Evolutionary conservation across 2,797 vertebrate species (phyloP).

Genomic region (Anolis apletophallus): DNA sequence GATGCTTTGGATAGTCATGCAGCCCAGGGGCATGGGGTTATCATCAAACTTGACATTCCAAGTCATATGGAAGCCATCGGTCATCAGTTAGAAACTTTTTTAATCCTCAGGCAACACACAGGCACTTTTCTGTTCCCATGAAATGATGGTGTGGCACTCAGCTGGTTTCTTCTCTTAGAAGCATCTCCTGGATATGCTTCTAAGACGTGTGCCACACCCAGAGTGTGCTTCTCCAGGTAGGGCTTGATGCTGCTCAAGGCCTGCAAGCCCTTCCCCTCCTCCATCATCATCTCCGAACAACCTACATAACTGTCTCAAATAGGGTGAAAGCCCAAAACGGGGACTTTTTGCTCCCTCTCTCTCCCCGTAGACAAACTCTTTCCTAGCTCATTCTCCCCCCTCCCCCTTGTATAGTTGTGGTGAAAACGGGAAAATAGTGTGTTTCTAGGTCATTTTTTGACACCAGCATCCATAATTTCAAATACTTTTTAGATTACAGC

Average conservation of each 20-base stretch:
- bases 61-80: constrained; percentile 91
- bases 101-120: constrained; percentile 93
- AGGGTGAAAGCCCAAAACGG: fast-evolving
- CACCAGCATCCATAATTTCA: no score
- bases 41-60: constrained; percentile 93
- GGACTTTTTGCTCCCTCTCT: constrained; percentile 3
- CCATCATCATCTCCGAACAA: fast-evolving
- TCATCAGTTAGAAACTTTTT: constrained; percentile 94
- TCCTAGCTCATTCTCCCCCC: fast-evolving
- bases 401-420: no score
- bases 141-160: no score
- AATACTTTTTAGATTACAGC: neutral
- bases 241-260: constrained; percentile 76
- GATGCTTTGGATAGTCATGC: constrained; percentile 90
- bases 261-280: constrained; percentile 78
- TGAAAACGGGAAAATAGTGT: constrained; percentile 11
- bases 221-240: constrained; percentile 89
- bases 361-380: constrained; percentile 15
- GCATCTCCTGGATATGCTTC: no score
- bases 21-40: constrained; percentile 89
- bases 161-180: no score
- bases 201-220: constrained; percentile 89
- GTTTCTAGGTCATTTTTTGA: neutral
- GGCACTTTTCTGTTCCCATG: constrained; percentile 93
- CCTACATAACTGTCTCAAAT: fast-evolving